Evolutionary conservation across 1,140 invertebrate species (phyloP).

Genomic region (Aphis gossypii): DNA sequence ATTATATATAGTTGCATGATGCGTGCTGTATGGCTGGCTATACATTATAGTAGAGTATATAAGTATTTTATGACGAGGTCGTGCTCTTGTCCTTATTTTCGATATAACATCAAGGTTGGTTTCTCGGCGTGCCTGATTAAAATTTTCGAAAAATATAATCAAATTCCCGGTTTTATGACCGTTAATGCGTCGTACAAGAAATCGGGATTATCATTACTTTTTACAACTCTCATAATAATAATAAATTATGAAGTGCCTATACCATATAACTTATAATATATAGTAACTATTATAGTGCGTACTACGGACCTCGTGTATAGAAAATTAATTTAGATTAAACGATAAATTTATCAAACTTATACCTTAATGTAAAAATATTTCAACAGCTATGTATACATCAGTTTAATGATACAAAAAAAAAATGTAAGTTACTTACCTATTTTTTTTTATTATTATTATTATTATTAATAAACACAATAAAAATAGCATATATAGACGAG

Average conservation of each 20-base stretch:
- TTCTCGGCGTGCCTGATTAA: background rate
- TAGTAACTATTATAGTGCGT: background rate
- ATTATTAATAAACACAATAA: too few species aligned
- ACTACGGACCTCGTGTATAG: background rate
- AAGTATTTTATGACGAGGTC: background rate
- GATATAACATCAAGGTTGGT: slow-evolving; percentile 15
- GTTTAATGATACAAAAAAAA: too few species aligned
- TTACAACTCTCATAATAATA: background rate
- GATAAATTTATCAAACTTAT: background rate
- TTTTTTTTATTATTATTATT: too few species aligned
- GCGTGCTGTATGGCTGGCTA: background rate
- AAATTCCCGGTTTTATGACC: background rate
- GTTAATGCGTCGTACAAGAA: background rate
- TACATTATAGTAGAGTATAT: background rate
- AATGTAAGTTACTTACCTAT: too few species aligned
- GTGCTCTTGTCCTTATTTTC: slow-evolving; percentile 35
- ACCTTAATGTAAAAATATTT: background rate
- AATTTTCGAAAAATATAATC: slow-evolving; percentile 20
- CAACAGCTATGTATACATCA: background rate
- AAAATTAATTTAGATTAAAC: background rate
- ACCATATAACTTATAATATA: background rate
- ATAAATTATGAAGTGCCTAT: background rate
- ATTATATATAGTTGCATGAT: background rate
- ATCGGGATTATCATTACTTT: background rate
- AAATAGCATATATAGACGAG: too few species aligned